Conservation (phyloP, 2,797 vertebrate species). For the Orientallactaga sibirica region DNA sequence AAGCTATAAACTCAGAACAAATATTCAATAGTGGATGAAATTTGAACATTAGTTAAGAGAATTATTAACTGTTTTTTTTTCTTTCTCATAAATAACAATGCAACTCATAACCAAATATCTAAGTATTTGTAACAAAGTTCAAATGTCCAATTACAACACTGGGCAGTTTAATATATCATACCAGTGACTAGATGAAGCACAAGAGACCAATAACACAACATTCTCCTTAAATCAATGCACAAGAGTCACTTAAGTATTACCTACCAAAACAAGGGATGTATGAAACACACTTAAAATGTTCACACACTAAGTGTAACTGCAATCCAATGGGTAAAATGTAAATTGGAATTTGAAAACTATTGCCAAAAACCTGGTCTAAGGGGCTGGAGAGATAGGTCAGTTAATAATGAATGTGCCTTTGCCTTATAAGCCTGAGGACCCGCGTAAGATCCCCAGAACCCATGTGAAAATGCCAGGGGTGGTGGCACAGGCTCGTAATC, state of each 20-base stretch:
- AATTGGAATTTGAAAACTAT: neutral
- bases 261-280: constrained; percentile 13
- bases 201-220: neutral
- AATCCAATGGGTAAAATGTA: neutral
- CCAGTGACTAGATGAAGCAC: neutral
- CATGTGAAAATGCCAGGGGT: too few relatives aligned
- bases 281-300: constrained; percentile 34
- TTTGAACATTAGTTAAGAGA: neutral
- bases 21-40: neutral
- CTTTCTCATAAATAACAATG: neutral
- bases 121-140: neutral
- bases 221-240: constrained; percentile 9
- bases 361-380: neutral
- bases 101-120: neutral
- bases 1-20: constrained; percentile 45
- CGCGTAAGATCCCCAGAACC: too few relatives aligned
- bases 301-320: constrained; percentile 20
- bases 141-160: neutral
- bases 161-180: neutral
- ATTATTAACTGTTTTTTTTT: neutral
- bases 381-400: neutral
- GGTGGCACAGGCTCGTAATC: too few relatives aligned
- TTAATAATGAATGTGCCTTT: neutral
- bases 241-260: constrained; percentile 31
- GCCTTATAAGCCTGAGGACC: too few relatives aligned